Evolutionary conservation across 2,113 vertebrate species (phyloP), one percentile per base, ranked within the genome.

Genomic region (Grantiella picta): DNA sequence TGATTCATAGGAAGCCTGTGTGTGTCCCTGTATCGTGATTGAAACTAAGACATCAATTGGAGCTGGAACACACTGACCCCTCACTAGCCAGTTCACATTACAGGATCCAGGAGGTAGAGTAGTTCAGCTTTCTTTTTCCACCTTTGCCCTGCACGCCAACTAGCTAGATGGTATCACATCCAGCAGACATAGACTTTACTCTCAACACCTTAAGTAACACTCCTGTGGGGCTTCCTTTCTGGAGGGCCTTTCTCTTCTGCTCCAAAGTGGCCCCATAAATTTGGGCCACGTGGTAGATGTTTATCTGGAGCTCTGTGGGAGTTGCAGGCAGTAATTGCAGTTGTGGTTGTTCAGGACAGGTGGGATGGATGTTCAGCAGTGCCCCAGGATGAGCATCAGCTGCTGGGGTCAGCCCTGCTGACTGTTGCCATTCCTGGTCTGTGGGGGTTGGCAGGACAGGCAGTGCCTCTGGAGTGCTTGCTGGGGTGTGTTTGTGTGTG

Each of bases 391-490:
- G 49, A 61, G 66, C 71, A 90, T 63, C 44, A 75, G 70, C 45
- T 76, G 38, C 21, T 0, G 6, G 17, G 57, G 63, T 18, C 82
- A 82, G 57, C 40, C 22, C 47, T 50, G 50, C 61, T 38, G 42
- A 33, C 25, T 82, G 63, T 73, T 89, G 68, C 31, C 10, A 1
- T 31, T 92, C 23, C 66, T 24, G 33, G 29, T 28, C n/a, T 61
- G 11, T 15, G 27, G 64, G 35, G 29, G 38, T 33, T 68, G 75
- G 59, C 50, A 60, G 75, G 63, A 29, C 31, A 29, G 72, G 68
- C 47, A 8, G 1, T 42, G 49, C 31, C 40, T 75, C 0, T 0
- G 38, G 11, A 17, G 27, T 4, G 6, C 35, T 29, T 0, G 0
- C 71, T 70, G 49, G 23, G 3, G 5, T 15, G 20, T 71, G 24